phyloP scores from a whole-genome alignment of 2,888 invertebrate species.

The Nowickia ferox region DNA sequence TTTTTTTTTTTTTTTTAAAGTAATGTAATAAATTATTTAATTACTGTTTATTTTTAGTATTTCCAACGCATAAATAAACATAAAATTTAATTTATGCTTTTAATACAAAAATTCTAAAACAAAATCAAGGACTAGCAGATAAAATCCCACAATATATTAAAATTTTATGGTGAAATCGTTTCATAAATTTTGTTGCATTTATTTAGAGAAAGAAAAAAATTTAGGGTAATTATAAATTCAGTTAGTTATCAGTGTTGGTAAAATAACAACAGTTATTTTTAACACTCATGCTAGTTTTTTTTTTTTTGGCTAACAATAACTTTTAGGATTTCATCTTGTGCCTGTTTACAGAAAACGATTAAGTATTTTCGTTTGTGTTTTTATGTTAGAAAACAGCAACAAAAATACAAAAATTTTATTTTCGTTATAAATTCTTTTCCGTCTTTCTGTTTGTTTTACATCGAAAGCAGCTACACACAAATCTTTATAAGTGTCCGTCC shows the following conservation, averaged over 20 bases:
- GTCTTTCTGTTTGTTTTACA: no score
- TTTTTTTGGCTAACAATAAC: no score
- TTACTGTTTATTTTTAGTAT: conserved; percentile 43
- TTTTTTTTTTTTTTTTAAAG: background rate
- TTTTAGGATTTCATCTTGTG: no score
- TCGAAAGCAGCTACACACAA: no score
- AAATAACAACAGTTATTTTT: background rate
- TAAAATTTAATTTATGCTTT: conserved; percentile 44
- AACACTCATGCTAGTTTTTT: no score
- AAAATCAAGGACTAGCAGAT: conserved; percentile 15
- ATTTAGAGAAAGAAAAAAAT: background rate
- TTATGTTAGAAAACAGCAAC: no score
- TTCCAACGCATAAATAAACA: conserved; percentile 47
- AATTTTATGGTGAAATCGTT: background rate
- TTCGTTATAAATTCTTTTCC: no score
- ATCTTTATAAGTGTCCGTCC: no score
- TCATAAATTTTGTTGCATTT: background rate
- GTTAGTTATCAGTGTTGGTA: background rate
- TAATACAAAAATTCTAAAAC: background rate
- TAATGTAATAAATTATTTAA: conserved; percentile 55
- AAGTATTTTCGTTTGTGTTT: no score
- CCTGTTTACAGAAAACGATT: no score
- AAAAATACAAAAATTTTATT: no score
- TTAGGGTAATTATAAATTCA: background rate
- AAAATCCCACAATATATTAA: background rate